Conservation (phyloP, 2,113 vertebrate genomes). For the Antechinus flavipes region DNA sequence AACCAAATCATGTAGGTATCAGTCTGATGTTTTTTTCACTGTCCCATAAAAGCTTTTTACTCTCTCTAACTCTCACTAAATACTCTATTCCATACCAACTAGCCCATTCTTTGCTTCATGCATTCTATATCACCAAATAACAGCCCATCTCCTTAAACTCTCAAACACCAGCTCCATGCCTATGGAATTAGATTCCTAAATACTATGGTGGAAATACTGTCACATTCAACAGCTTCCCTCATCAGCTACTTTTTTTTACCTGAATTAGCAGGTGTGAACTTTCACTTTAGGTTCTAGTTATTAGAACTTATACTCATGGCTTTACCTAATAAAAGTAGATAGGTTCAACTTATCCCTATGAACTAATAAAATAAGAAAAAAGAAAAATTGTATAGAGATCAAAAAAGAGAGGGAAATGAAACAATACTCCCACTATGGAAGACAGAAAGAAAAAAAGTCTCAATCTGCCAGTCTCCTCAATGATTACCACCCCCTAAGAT, state of each 20-base stretch:
- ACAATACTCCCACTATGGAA: neutral
- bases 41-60: neutral
- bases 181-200: neutral
- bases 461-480: constrained; percentile 70
- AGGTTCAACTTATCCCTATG: neutral
- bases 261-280: neutral
- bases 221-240: neutral
- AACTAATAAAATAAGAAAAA: constrained; percentile 8
- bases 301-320: neutral
- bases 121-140: neutral
- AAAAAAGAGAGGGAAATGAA: constrained; percentile 6
- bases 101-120: neutral
- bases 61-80: neutral
- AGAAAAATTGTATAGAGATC: constrained; percentile 3
- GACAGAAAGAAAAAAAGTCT: constrained; percentile 29
- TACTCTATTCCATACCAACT: neutral
- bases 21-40: neutral
- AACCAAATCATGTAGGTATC: neutral
- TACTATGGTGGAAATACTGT: neutral
- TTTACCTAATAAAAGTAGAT: neutral
- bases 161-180: neutral
- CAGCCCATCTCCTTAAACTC: neutral
- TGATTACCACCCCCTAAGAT: neutral
- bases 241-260: neutral
- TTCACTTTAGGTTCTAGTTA: neutral